Conservation (phyloP, 1,140 invertebrate species). For the Neuroterus valhalla region DNA sequence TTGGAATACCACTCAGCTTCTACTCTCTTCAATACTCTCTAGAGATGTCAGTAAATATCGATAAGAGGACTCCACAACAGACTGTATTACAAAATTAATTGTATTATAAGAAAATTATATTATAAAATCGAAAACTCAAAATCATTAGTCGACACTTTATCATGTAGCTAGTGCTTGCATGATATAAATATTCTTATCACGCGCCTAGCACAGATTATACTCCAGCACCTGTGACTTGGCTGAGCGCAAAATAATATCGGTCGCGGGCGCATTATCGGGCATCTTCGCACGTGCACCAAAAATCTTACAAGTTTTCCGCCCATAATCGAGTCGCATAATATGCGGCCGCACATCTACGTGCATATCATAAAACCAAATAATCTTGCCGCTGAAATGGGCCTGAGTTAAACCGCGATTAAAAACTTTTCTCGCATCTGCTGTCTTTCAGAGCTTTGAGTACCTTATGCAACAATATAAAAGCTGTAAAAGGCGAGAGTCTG, state of each 20-base stretch:
- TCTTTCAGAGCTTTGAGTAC: not conserved
- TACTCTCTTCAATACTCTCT: too few relatives aligned
- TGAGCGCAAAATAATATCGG: constrained; percentile 29
- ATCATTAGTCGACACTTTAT: not conserved
- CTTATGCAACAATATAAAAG: constrained; percentile 15
- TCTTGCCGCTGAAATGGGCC: constrained; percentile 3
- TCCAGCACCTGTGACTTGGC: constrained; percentile 4
- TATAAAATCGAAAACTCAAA: too few relatives aligned
- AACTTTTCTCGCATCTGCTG: not conserved
- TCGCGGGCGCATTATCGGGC: constrained; percentile 6
- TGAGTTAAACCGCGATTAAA: constrained; percentile 23
- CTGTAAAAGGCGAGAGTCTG: not conserved
- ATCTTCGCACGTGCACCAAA: constrained; percentile 22
- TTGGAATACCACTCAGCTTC: too few relatives aligned
- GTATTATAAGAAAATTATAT: too few relatives aligned
- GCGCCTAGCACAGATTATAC: not conserved
- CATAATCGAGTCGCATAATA: constrained; percentile 30
- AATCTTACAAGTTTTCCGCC: constrained; percentile 26
- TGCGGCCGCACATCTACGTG: constrained; percentile 26
- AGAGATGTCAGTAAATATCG: too few relatives aligned
- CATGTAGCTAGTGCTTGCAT: not conserved
- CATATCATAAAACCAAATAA: constrained; percentile 22
- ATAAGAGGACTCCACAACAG: too few relatives aligned
- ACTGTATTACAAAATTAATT: too few relatives aligned
- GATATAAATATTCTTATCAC: constrained; percentile 27